These are phyloP conservation scores for Gila robusta DNA, from an alignment of 2,797 vertebrate species.

Conservation along the genomic window DNA sequence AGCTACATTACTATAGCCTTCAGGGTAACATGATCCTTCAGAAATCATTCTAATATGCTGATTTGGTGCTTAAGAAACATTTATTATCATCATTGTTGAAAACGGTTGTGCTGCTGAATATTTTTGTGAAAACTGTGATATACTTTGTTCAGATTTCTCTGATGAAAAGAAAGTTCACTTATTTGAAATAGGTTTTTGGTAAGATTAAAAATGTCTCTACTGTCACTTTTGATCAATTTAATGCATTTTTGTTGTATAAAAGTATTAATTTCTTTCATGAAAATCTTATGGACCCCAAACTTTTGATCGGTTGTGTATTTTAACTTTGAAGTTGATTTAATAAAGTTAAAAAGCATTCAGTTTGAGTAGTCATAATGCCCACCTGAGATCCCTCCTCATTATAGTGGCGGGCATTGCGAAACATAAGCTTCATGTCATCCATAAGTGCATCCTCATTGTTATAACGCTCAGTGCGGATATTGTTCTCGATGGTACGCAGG, in stretches of 20 bases:
- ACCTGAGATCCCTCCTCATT: constrained; percentile 99
- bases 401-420: constrained; percentile 98
- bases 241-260: neutral
- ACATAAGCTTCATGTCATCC: constrained; percentile 96
- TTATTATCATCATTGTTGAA: neutral
- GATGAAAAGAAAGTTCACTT: neutral
- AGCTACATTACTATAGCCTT: neutral
- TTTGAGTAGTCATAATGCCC: constrained; percentile 24
- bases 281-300: neutral
- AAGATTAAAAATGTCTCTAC: neutral
- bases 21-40: neutral
- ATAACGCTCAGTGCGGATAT: constrained; percentile 93
- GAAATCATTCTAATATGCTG: neutral
- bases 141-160: neutral
- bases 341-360: neutral
- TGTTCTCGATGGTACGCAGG: constrained; percentile 95
- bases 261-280: neutral
- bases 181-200: fast-evolving
- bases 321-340: neutral
- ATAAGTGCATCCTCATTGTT: constrained; percentile 89
- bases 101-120: neutral
- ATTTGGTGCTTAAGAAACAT: neutral
- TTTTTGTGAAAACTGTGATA: neutral
- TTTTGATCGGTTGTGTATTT: neutral
- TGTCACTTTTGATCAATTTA: neutral